Percentiles rank a stretch among this genome's conserved stretches.
phyloP scores from a whole-genome alignment of 2,113 vertebrate species.

The Struthidea cinerea region DNA sequence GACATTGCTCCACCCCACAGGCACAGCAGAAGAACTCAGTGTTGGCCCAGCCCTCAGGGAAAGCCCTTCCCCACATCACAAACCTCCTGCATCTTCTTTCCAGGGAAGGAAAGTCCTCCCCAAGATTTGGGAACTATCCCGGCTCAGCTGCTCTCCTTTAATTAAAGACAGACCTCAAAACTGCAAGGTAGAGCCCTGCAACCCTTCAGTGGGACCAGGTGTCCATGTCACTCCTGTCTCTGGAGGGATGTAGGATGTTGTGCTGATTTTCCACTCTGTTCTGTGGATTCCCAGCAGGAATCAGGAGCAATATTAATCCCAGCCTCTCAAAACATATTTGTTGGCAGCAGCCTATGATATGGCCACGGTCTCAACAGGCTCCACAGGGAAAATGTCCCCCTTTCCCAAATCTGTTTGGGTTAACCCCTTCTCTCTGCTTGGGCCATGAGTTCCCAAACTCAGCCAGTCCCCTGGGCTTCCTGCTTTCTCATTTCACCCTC shows the following conservation, averaged over 20 bases:
- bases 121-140: not conserved
- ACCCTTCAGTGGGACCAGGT: not conserved
- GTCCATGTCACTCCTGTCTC: not conserved
- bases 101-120: not conserved
- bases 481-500: not conserved
- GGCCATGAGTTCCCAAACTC: not conserved
- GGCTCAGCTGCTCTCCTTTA: not conserved
- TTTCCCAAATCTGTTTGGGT: not conserved
- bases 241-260: fast-evolving
- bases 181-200: not conserved
- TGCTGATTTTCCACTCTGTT: not conserved
- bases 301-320: not conserved
- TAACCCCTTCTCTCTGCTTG: not conserved
- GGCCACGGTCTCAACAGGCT: not conserved
- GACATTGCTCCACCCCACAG: not conserved
- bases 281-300: not conserved
- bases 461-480: not conserved
- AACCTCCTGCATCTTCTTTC: not conserved
- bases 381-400: not conserved
- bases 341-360: not conserved
- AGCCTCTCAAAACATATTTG: not conserved
- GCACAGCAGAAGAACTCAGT: not conserved
- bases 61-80: not conserved
- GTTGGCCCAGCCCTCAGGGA: not conserved
- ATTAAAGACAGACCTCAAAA: not conserved